A percentile compares a stretch with the other conserved stretches of the same genome.
These are phyloP conservation scores for Bombus fervidus DNA, from an alignment of 1,140 invertebrate species.

Conservation along the genomic window DNA sequence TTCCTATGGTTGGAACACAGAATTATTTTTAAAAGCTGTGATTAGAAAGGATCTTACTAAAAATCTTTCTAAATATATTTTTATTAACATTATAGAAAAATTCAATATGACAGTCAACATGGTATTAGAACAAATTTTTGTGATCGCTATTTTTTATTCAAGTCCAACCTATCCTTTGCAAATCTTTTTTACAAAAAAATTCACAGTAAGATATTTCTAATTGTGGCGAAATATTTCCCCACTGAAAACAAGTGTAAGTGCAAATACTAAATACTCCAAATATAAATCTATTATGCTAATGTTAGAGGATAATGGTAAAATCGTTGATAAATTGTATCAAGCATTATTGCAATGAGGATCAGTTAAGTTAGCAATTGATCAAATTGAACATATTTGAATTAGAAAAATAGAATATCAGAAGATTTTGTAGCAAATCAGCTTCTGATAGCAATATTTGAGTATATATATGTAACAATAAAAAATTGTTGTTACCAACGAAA, in stretches of 20 bases:
- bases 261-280: constrained; percentile 7
- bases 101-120: neutral
- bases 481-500: neutral
- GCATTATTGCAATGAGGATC: neutral
- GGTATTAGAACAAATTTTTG: neutral
- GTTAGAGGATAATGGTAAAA: neutral
- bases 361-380: constrained; percentile 3
- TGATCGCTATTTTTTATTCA: neutral
- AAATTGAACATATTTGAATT: neutral
- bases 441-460: neutral
- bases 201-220: neutral
- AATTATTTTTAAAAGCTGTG: neutral
- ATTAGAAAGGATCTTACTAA: neutral
- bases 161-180: neutral
- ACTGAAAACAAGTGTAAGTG: neutral
- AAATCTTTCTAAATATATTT: neutral
- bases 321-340: neutral
- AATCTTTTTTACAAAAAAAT: neutral
- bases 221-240: neutral
- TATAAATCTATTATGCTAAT: neutral
- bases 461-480: no score
- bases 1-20: neutral
- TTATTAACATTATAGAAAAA: neutral
- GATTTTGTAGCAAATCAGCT: neutral
- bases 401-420: neutral